phyloP scores from a whole-genome alignment of 2,888 invertebrate genomes.

The Andrena fulva region DNA sequence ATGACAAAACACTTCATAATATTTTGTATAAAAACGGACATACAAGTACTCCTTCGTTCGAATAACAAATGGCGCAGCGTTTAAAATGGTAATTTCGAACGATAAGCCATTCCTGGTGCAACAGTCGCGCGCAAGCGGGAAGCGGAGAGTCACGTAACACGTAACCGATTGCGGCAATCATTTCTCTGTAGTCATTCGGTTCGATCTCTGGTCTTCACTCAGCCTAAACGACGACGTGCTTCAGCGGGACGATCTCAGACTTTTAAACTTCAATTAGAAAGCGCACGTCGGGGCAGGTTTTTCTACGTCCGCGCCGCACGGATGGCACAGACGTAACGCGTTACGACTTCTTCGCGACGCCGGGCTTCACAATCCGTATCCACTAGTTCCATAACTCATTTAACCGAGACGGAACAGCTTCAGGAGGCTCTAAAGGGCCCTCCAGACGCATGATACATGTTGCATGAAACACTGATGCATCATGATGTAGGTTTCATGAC shows the following conservation, averaged over 20 bases:
- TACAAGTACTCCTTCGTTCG: too few relatives aligned
- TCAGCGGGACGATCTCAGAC: background rate
- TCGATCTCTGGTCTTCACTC: background rate
- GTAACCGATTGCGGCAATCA: constrained; percentile 27
- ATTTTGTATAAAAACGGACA: too few relatives aligned
- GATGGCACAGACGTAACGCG: background rate
- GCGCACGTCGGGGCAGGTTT: background rate
- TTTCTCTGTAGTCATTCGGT: background rate
- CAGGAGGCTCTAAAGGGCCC: background rate
- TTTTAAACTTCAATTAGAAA: constrained; percentile 20
- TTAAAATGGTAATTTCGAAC: background rate
- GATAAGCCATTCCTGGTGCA: background rate
- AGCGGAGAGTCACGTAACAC: constrained; percentile 21
- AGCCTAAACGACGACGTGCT: background rate
- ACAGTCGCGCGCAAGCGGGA: background rate
- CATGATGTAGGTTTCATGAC: too few relatives aligned
- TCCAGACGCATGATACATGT: too few relatives aligned
- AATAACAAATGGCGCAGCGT: background rate
- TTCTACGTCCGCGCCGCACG: background rate
- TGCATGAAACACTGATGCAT: too few relatives aligned
- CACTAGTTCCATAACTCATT: background rate
- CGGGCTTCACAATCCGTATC: background rate
- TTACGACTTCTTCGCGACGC: background rate
- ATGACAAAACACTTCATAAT: background rate
- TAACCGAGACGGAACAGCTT: background rate